These are phyloP conservation scores for Zele albiditarsus DNA, from an alignment of 2,888 invertebrate species.

Conservation along the genomic window DNA sequence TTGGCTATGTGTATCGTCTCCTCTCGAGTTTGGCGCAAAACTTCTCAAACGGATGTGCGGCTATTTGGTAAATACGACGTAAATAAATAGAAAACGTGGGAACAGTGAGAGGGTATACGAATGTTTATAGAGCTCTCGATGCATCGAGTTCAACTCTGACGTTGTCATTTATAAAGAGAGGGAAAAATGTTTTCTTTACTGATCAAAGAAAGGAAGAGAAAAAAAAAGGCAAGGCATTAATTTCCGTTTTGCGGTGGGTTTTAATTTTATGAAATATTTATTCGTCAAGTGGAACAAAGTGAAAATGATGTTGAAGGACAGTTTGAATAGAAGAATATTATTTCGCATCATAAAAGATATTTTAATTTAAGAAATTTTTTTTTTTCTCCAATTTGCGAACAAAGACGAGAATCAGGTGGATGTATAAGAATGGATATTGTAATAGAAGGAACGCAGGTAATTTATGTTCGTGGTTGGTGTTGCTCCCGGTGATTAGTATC, in stretches of 20 bases:
- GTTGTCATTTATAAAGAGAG: neutral
- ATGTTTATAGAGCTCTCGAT: constrained; percentile 4
- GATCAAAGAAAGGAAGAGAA: neutral
- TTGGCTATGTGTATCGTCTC: neutral
- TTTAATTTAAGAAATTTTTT: neutral
- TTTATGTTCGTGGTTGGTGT: no score
- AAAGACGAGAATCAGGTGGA: no score
- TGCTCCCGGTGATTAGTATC: constrained; percentile 9
- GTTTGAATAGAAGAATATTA: neutral
- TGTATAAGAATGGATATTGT: no score
- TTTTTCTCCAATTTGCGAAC: no score
- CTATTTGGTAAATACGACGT: constrained; percentile 26
- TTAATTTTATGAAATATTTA: neutral
- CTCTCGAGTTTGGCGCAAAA: neutral
- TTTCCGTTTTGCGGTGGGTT: neutral
- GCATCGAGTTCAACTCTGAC: constrained; percentile 22
- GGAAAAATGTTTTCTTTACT: neutral
- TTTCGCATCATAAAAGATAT: neutral
- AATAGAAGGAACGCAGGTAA: no score
- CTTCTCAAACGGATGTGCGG: constrained; percentile 25
- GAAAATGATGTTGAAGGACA: neutral
- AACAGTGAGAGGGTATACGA: neutral
- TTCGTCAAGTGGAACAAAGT: neutral
- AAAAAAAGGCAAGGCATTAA: neutral
- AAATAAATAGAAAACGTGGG: constrained; percentile 8